Evolutionary conservation across 2,888 invertebrate genomes (phyloP).

Genomic region (Agrotis puta): DNA sequence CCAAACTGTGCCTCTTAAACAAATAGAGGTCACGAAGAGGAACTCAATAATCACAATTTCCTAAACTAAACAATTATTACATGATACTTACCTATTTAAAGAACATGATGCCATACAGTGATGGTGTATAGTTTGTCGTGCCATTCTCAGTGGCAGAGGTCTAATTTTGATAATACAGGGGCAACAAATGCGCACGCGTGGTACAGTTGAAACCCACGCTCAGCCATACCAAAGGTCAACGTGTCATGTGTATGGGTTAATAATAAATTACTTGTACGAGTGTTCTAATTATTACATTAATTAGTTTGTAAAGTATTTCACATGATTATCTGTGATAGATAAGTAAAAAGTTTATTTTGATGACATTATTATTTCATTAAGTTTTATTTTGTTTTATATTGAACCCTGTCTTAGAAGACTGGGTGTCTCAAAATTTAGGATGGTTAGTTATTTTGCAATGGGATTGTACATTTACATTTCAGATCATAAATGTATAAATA

Average conservation of each 20-base stretch:
- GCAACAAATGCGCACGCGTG: not conserved
- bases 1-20: not conserved
- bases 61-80: constrained; percentile 8
- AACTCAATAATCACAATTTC: not conserved
- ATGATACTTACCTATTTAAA: not conserved
- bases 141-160: not conserved
- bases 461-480: no score
- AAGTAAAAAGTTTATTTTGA: constrained; percentile 23
- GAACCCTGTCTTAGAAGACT: not conserved
- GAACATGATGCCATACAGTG: not conserved
- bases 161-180: not conserved
- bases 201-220: not conserved
- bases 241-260: no score
- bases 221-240: no score
- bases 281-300: not conserved
- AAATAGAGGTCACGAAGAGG: not conserved
- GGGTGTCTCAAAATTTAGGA: not conserved
- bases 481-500: no score
- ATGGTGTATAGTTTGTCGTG: not conserved
- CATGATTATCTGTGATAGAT: constrained; percentile 59
- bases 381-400: not conserved
- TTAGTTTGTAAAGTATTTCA: constrained; percentile 39
- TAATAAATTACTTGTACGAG: no score
- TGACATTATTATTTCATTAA: constrained; percentile 28
- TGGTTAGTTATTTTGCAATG: no score